Evolutionary conservation across 2,797 vertebrate species (phyloP).

Genomic region (Anableps anableps): DNA sequence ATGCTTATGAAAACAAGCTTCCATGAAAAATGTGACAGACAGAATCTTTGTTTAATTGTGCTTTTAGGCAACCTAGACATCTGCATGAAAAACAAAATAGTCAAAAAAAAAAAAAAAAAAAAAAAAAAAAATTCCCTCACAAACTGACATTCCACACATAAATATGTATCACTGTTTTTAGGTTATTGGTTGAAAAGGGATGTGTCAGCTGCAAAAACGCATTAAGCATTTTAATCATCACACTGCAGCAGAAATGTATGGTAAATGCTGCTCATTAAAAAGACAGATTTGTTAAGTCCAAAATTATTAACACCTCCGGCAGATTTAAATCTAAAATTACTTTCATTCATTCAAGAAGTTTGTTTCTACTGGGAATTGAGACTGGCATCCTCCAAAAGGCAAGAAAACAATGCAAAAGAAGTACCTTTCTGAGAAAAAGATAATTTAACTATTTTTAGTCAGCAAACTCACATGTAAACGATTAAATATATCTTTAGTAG

Average conservation of each 20-base stretch:
- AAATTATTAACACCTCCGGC: not conserved
- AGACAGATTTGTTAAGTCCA: not conserved
- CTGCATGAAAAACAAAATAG: not conserved
- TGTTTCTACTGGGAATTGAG: not conserved
- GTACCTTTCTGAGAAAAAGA: not conserved
- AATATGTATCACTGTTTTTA: not conserved
- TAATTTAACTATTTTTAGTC: not conserved
- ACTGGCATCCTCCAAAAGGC: no score
- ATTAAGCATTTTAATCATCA: not conserved
- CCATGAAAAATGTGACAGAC: not conserved
- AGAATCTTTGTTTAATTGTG: not conserved
- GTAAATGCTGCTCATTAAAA: not conserved
- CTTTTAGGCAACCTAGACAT: not conserved
- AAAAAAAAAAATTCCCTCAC: not conserved
- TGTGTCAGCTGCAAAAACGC: not conserved
- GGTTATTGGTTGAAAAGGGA: not conserved
- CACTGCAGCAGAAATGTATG: not conserved
- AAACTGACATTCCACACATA: not conserved
- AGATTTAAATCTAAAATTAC: not conserved
- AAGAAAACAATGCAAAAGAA: not conserved
- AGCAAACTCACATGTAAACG: not conserved
- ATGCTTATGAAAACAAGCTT: not conserved
- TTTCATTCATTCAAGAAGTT: not conserved
- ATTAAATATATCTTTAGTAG: not conserved
- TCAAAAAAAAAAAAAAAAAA: not conserved